Conservation (phyloP, 2,888 invertebrate species). For the Clivina fossor region DNA sequence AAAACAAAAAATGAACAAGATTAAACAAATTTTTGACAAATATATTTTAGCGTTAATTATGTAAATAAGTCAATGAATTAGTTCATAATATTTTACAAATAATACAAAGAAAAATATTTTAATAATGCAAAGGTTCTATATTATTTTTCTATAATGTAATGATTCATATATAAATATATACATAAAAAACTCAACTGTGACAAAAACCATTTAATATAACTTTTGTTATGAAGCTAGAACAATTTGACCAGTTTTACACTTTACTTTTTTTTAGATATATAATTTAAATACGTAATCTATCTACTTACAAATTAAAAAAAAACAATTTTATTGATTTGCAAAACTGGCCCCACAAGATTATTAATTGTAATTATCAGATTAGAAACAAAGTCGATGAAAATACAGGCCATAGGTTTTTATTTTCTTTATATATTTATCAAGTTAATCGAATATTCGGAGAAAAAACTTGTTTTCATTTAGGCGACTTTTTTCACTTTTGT, state of each 20-base stretch:
- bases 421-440: not conserved
- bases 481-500: conserved; percentile 17
- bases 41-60: too few species aligned
- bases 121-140: conserved; percentile 30
- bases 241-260: conserved; percentile 31
- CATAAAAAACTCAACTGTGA: conserved; percentile 30
- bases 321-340: conserved; percentile 28
- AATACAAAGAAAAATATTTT: too few species aligned
- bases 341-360: conserved; percentile 33
- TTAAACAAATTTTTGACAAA: too few species aligned
- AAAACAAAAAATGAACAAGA: too few species aligned
- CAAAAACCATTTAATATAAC: conserved; percentile 27
- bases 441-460: conserved; percentile 9
- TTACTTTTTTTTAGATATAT: conserved; percentile 16
- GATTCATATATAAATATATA: conserved; percentile 31
- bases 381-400: conserved; percentile 26
- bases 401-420: conserved; percentile 26
- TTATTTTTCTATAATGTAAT: conserved; percentile 26
- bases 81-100: too few species aligned
- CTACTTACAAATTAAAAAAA: conserved; percentile 32
- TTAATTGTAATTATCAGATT: conserved; percentile 23
- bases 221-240: conserved; percentile 26
- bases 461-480: too few species aligned
- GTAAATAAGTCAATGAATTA: too few species aligned
- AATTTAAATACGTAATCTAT: conserved; percentile 30